phyloP scores from a whole-genome alignment of 2,113 vertebrate genomes.

The Eclectus roratus region DNA sequence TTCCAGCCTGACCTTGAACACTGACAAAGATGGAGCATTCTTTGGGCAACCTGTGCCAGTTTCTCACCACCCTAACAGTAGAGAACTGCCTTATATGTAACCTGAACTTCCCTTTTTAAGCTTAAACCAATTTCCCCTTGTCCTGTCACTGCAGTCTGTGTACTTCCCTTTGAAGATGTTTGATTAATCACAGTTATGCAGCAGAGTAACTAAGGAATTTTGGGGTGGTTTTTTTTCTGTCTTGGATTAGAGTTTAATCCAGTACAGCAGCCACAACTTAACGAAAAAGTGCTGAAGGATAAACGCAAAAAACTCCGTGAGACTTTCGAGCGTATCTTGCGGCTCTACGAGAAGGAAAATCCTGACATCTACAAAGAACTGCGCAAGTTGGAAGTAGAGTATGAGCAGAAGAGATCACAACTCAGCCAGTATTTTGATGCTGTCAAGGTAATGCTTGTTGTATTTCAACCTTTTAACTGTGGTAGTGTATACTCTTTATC shows the following conservation, averaged over 20 bases:
- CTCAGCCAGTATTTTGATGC: constrained; percentile 97
- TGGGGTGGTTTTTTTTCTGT: neutral
- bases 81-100: neutral
- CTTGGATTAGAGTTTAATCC: constrained; percentile 90
- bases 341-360: constrained; percentile 95
- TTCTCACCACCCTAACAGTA: neutral
- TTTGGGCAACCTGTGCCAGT: neutral
- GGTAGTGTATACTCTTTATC: neutral
- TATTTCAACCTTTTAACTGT: neutral
- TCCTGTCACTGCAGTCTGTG: neutral
- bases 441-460: constrained; percentile 83
- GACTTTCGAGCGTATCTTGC: constrained; percentile 95
- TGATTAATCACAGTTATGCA: neutral
- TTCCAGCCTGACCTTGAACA: neutral
- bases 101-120: neutral
- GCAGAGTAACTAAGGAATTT: neutral
- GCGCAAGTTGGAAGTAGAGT: constrained; percentile 92
- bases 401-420: constrained; percentile 94
- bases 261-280: constrained; percentile 92
- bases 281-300: constrained; percentile 96
- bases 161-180: neutral
- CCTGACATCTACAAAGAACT: constrained; percentile 95
- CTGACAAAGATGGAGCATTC: neutral
- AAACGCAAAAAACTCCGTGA: constrained; percentile 97
- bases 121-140: neutral